Evolutionary conservation across 2,888 invertebrate genomes (phyloP), one percentile per base, ranked within the genome.

Genomic region (Sisyra terminalis): DNA sequence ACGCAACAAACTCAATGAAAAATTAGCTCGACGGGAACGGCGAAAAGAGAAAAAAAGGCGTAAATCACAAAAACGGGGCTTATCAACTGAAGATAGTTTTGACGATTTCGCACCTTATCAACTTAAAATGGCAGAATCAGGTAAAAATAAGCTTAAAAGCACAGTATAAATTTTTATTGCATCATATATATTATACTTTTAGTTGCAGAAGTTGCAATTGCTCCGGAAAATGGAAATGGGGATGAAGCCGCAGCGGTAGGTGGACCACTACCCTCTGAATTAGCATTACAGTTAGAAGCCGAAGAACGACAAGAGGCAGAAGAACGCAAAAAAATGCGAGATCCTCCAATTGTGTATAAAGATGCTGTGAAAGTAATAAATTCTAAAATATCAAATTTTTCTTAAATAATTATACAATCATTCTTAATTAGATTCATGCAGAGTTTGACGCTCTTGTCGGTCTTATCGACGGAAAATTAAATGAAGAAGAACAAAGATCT

Each of bases 311-410:
- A 70, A 38, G 72, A 71, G 49, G 72, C 74, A 46, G 85, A 85
- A 58, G 78, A 75, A 56, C 72, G 73, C 53, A 78, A 77, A 60
- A 74, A 75, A 52, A 69, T 68, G 46, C 68, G 79, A 42, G 83
- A 86, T 57, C 87, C 87, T 40, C 85, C 88, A 34, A 76, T 88
- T 53, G 77, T 86, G 31, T 87, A 73, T 62, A 73, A 70, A 51
- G 80, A 80, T 55, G 49, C 58, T 10, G 64, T 83, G 49, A 79
- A 85, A 57, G 80, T 82, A 57, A 73, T 72, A 68, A 44, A 4
- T 10, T 31, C 39, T 43, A 43, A 37, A 17, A 2, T 31, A 31
- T 31, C 11, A 30, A 10, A 30, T n/a, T 30, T 30, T 8, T 29
- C 10, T 7, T 29, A 8, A 9, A 29, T 29, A 29, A 29, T 29